Evolutionary conservation across 2,113 vertebrate genomes (phyloP), one percentile per base, ranked within the genome.

Genomic region (Callocephalon fimbriatum): DNA sequence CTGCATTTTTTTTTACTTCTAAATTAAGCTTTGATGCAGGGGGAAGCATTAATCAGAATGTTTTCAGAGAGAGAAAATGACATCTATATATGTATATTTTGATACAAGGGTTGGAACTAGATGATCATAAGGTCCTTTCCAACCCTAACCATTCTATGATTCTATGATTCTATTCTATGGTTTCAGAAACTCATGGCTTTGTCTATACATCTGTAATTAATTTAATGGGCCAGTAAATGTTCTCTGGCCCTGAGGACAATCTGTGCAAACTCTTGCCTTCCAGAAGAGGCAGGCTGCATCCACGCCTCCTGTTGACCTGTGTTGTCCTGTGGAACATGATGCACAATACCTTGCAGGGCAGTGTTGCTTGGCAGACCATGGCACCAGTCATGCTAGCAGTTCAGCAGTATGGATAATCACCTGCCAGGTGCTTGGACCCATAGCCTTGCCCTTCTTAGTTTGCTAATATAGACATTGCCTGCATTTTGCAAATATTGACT

Each of bases 281-380:
- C 66, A 78, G 61, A 77, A 74, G 31, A 77, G 65, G 9, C 16
- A 62, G 25, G 7, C 12, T 81, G 32, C 27, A 53, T 48, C 29
- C 37, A 5, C 45, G 6, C 20, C 70, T 31, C 37, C 32, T 84
- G 48, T 63, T 83, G 76, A 18, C 72, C 63, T 56, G 3, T 56
- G 20, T 37, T 73, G 31, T 45, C 19, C 85, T 5, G 2, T 25
- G 42, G 15, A 47, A 3, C 3, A 2, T 38, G 54, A 44, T 40
- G 31, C 31, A 32, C 19, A 35, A 18, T 40, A 14, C 38, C 1
- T 0, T 4, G 1, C 44, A 61, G 22, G 37, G 14, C 17, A 4
- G 2, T 63, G 12, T 31, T 37, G 23, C 25, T 66, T 66, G 61
- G 37, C 54, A 73, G 29, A 70, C 35, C 20, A 8, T 32, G 29